Conservation (phyloP, 1,140 invertebrate genomes). For the Neodiprion lecontei region DNA sequence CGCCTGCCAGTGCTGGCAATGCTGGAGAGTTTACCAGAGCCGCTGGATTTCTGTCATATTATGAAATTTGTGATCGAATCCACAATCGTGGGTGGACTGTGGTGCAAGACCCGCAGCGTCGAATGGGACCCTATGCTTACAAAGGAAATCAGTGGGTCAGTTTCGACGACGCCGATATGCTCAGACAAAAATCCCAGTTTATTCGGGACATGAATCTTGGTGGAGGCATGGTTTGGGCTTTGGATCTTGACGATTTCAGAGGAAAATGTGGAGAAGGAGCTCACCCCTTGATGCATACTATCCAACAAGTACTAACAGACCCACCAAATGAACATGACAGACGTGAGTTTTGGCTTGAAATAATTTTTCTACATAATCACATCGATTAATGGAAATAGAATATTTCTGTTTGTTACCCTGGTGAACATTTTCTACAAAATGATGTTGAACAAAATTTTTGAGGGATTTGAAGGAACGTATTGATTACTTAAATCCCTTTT, state of each 20-base stretch:
- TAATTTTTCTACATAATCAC: background rate
- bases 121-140: conserved; percentile 88
- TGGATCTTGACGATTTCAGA: conserved; percentile 69
- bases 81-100: conserved; percentile 79
- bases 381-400: background rate
- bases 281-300: conserved; percentile 76
- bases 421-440: background rate
- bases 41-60: conserved; percentile 87
- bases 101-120: conserved; percentile 74
- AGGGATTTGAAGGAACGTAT: background rate
- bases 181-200: conserved; percentile 78
- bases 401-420: background rate
- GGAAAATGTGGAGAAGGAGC: conserved; percentile 74
- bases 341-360: conserved; percentile 34
- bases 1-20: conserved; percentile 76
- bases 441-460: conserved; percentile 4
- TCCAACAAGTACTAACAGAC: conserved; percentile 71
- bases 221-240: conserved; percentile 90
- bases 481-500: background rate
- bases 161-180: conserved; percentile 83
- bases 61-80: conserved; percentile 87
- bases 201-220: conserved; percentile 78
- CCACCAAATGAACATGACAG: conserved; percentile 47
- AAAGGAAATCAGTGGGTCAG: conserved; percentile 89
- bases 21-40: conserved; percentile 84